Evolutionary conservation across 1,140 invertebrate species (phyloP), one percentile per base, ranked within the genome.

Genomic region (Prorops nasuta): DNA sequence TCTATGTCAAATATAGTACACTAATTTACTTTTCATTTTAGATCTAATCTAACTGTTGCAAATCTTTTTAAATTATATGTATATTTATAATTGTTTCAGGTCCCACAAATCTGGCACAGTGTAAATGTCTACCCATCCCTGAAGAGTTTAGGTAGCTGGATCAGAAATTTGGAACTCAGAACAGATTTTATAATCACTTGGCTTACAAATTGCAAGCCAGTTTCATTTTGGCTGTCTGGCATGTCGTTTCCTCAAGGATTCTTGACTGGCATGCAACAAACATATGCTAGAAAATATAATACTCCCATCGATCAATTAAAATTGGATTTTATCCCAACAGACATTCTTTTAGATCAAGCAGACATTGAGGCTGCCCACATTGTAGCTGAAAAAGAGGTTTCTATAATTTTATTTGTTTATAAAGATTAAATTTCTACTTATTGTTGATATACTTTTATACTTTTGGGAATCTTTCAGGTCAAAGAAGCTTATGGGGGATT

Each of bases 231-330:
- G 93, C 71, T 96, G 21, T 91, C 91, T 31, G 93, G 92, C 14
- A 86, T 95, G 62, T 96, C 91, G 71, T 95, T 94, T 68, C 91
- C 92, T 0, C 92, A 95, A 81, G 91, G 91, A 31, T 91, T 96
- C 65, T 80, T 95, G 45, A 95, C 92, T 4, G 91, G 90, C 3
- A 83, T 88, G 12, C 74, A 94, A 39, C 93, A 95, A 76, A 91
- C 91, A 1, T 87, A 86, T 71, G 89, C 92, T 1, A 79, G 92
- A 28, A 89, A 88, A 60, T 89, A 92, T 55, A 81, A 85, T 22
- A 81, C 91, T 36, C 91, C 93, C 1, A 94, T 95, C 22, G 92
- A 95, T 75, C 84, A 88, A 41, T 75, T 96, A 0, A 86, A 86
- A 68, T 89, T 94, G 58, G 85, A 92, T 64, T 95, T 91, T 69